Evolutionary conservation across 2,888 invertebrate species (phyloP).

Genomic region (Drosophila antonietae): DNA sequence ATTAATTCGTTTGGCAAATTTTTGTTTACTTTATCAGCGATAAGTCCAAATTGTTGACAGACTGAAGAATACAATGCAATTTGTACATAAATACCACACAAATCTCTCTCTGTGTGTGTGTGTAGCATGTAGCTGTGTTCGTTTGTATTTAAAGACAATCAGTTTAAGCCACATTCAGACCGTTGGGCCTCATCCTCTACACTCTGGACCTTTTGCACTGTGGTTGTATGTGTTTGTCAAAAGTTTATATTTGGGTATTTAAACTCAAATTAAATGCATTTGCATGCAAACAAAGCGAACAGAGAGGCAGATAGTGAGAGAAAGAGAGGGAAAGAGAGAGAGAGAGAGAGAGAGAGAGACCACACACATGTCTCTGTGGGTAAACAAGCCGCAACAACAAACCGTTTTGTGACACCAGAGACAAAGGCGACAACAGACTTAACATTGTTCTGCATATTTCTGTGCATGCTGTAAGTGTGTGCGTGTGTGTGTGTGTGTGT

Average conservation of each 20-base stretch:
- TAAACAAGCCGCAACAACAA: slow-evolving; percentile 66
- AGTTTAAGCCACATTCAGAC: slow-evolving; percentile 51
- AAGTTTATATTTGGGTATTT: slow-evolving; percentile 82
- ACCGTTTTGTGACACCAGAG: slow-evolving; percentile 72
- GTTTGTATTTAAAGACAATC: slow-evolving; percentile 46
- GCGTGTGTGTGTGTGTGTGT: neutral
- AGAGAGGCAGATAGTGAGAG: neutral
- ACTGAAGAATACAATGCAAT: slow-evolving; percentile 55
- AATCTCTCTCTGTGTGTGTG: slow-evolving; percentile 10
- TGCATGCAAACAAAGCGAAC: slow-evolving; percentile 70
- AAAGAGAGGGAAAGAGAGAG: slow-evolving; percentile 1
- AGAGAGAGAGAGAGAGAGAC: neutral
- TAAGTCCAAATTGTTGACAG: slow-evolving; percentile 71
- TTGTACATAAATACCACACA: slow-evolving; percentile 57
- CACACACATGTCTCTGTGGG: slow-evolving; percentile 28
- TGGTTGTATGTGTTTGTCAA: slow-evolving; percentile 72
- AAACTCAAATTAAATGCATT: slow-evolving; percentile 83
- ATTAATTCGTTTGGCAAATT: slow-evolving; percentile 71
- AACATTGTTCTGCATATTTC: slow-evolving; percentile 39
- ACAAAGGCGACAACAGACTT: slow-evolving; percentile 59
- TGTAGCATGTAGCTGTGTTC: slow-evolving; percentile 13
- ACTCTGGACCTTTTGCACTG: slow-evolving; percentile 28
- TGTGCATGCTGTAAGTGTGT: neutral
- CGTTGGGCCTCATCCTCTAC: neutral
- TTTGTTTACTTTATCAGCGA: slow-evolving; percentile 67